Evolutionary conservation across 30 jellyfish, hydroid and myxozoan genomes (phyloP), one percentile per base, ranked within the genome.

Genomic region (Nemopilema nomurai): DNA sequence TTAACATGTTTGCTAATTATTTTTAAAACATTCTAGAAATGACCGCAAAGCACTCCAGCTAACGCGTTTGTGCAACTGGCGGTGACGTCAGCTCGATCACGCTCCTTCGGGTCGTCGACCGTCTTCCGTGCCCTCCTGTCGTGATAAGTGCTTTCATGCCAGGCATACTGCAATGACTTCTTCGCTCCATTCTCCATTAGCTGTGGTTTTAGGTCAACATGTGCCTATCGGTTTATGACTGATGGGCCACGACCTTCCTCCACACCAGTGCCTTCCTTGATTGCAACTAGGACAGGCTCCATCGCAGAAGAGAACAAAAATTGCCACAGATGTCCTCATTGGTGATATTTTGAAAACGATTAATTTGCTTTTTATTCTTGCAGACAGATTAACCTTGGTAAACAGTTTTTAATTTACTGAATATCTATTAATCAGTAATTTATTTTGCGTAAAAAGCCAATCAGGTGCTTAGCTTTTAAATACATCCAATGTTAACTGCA

Each of bases 291-390:
- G 57, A 41, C 57, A 41, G 57, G 9, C 57, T 41, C 57, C 57
- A 41, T 41, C 13, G 57, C 57, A 41, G 57, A 41, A 41, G 13
- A 13, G 57, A 41, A 41, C 13, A 41, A 41, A 41, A 41, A 41
- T 41, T 41, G 57, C 57, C 91, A 65, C 91, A 83, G 91, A 83
- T 83, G 91, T 83, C 91, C 70, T 18, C 91, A 76, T 71, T 83
- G 51, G 91, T 49, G 91, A 83, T 83, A 63, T 82, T 77, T 77
- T 53, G 87, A 77, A 25, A 77, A 49, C 49, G 33, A 62, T 20
- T 83, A 24, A 72, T 21, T 83, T 33, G 31, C 72, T 64, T 70
- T 83, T 72, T 53, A 69, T 83, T 49, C n/a, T 22, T 51, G 18
- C 50, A 51, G 86, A 83, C 91, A 83, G 82, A 62, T 72, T 63